Conservation (phyloP, 1,140 invertebrate species). For the Aphelinus certus region DNA sequence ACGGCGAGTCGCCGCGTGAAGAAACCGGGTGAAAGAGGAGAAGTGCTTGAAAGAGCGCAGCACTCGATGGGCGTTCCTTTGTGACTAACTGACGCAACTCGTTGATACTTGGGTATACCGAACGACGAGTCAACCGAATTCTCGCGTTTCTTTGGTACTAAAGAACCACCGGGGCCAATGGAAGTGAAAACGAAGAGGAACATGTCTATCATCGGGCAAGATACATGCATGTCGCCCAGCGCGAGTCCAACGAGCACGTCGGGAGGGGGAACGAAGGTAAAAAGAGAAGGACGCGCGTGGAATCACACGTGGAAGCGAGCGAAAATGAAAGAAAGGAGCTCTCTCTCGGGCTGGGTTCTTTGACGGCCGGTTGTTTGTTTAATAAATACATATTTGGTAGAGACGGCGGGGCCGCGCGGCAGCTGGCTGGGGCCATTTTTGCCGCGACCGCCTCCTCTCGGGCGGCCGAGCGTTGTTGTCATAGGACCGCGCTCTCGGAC, state of each 20-base stretch:
- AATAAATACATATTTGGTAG: conserved; percentile 65
- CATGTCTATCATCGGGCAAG: neutral
- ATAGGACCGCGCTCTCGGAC: conserved; percentile 58
- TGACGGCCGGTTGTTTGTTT: conserved; percentile 60
- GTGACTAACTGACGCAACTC: conserved; percentile 15
- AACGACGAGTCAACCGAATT: neutral
- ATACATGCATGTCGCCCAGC: no score
- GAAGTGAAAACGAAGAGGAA: neutral
- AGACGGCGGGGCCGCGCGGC: conserved; percentile 46
- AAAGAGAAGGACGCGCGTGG: conserved; percentile 40
- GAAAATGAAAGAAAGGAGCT: neutral
- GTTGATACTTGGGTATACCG: neutral
- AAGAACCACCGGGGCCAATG: no score
- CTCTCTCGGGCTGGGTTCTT: conserved; percentile 42
- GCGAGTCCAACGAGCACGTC: neutral
- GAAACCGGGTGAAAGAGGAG: neutral
- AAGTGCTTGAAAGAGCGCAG: neutral
- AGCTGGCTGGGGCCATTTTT: conserved; percentile 62
- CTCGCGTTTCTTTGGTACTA: neutral
- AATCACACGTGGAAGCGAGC: neutral
- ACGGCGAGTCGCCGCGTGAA: no score
- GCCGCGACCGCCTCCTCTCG: conserved; percentile 32
- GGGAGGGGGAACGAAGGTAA: conserved; percentile 4
- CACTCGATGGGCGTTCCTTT: neutral
- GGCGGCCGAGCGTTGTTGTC: conserved; percentile 57